Percentiles rank a stretch among this genome's conserved stretches.
Evolutionary conservation across 1,140 invertebrate species (phyloP).

Genomic region (Achatina immaculata): DNA sequence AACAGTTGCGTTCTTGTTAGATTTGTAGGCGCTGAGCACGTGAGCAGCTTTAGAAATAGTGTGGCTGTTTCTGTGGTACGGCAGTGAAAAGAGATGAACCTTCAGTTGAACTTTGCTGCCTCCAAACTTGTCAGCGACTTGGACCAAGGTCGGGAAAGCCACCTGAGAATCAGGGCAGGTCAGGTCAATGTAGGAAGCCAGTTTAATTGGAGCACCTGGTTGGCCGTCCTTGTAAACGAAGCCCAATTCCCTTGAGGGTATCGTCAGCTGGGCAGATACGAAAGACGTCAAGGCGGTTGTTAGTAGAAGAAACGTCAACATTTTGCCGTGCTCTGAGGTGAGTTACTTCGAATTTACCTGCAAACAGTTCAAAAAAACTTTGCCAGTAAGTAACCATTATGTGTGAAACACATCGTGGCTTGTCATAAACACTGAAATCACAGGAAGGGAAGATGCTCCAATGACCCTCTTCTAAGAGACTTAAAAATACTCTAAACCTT

Average conservation of each 20-base stretch:
- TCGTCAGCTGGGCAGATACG: constrained; percentile 28
- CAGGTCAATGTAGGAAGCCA: constrained; percentile 45
- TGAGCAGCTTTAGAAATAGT: constrained; percentile 46
- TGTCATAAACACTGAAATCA: no score
- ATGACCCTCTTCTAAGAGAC: no score
- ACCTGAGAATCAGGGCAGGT: constrained; percentile 44
- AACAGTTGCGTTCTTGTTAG: background rate
- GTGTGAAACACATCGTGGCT: no score
- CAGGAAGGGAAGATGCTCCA: no score
- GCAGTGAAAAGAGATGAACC: constrained; percentile 47
- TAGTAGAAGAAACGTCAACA: no score
- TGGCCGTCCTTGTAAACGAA: constrained; percentile 41
- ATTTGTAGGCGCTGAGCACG: background rate
- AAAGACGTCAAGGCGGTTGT: no score
- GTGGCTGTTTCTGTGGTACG: constrained; percentile 51
- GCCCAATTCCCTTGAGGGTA: constrained; percentile 34
- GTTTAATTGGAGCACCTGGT: constrained; percentile 35
- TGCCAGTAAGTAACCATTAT: no score
- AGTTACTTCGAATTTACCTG: no score
- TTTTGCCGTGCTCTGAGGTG: no score
- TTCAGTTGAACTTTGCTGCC: constrained; percentile 27
- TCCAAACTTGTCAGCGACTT: constrained; percentile 47
- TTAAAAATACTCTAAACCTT: no score
- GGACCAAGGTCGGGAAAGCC: constrained; percentile 36
- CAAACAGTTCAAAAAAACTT: no score